Evolutionary conservation across 2,797 vertebrate species (phyloP).

Genomic region (Sebastes kiyomatsui): DNA sequence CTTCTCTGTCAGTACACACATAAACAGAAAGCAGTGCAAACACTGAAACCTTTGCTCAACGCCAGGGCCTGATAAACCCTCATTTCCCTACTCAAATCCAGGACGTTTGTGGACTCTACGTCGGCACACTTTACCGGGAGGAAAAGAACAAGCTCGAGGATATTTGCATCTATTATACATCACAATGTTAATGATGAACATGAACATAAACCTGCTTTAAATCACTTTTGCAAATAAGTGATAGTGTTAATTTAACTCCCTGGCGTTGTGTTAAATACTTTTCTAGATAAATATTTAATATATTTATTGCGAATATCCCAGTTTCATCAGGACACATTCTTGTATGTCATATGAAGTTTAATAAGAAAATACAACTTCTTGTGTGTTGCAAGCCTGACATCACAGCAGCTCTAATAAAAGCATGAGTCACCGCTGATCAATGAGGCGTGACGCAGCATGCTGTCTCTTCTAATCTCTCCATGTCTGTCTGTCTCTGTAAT

Average conservation of each 20-base stretch:
- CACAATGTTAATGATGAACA: background rate
- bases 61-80: background rate
- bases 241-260: background rate
- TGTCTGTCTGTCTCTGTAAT: conserved; percentile 18
- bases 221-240: background rate
- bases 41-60: background rate
- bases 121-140: background rate
- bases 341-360: too few species aligned
- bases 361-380: too few species aligned
- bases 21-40: too few species aligned
- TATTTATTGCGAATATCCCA: too few species aligned
- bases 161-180: background rate
- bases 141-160: background rate
- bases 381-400: background rate
- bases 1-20: too few species aligned
- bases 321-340: too few species aligned
- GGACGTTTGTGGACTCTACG: background rate
- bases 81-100: conserved; percentile 27
- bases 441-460: background rate
- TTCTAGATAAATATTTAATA: background rate
- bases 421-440: conserved; percentile 3
- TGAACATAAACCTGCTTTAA: background rate
- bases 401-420: background rate
- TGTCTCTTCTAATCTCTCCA: background rate
- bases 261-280: background rate